Conservation (phyloP, 1,140 invertebrate species). For the Sarcophaga peregrina region DNA sequence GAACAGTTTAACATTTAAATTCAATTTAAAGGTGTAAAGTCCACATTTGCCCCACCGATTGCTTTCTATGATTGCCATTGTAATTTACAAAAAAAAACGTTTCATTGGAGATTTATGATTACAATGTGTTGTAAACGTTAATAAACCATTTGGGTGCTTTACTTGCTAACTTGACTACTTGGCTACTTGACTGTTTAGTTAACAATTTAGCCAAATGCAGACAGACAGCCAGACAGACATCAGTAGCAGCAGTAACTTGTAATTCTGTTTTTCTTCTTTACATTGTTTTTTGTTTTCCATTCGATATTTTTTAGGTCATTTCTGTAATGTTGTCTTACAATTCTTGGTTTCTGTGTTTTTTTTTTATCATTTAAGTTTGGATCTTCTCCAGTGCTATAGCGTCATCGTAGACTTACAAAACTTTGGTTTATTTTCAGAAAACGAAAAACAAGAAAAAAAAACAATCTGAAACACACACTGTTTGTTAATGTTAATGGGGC, state of each 20-base stretch:
- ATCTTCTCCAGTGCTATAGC: neutral
- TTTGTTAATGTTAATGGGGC: neutral
- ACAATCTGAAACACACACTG: too few relatives aligned
- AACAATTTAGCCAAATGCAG: neutral
- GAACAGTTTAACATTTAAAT: too few relatives aligned
- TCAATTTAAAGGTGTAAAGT: too few relatives aligned
- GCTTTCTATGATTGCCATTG: neutral
- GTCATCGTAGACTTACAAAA: neutral
- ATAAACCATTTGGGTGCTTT: neutral
- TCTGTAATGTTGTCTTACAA: neutral
- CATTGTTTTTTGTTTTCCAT: neutral
- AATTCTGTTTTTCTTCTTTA: too few relatives aligned
- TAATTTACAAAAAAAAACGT: neutral
- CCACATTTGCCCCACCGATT: too few relatives aligned
- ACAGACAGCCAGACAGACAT: neutral
- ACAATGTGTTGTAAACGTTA: neutral
- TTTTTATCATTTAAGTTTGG: conserved; percentile 2
- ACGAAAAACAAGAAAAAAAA: too few relatives aligned
- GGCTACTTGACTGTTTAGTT: neutral
- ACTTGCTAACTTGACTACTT: neutral
- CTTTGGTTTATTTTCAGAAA: neutral
- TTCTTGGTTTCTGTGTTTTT: neutral
- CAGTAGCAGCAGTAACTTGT: too few relatives aligned
- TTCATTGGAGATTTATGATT: neutral
- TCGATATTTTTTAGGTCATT: conserved; percentile 1